A percentile compares a stretch with the other conserved stretches of the same genome.
Conservation (phyloP, 2,113 vertebrate species). For the Chloropsis cyanopogon region DNA sequence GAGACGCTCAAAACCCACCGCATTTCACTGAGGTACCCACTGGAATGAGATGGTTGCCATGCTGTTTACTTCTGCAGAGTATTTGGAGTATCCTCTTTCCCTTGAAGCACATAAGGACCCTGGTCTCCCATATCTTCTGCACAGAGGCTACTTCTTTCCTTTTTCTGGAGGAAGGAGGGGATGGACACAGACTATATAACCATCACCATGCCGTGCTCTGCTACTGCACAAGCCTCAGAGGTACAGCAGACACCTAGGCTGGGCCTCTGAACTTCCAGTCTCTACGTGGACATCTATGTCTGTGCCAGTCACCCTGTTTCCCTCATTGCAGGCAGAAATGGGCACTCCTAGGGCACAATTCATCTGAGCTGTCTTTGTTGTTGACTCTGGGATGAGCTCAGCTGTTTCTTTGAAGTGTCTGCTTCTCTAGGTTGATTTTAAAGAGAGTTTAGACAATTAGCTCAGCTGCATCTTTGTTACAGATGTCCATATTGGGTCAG, state of each 20-base stretch:
- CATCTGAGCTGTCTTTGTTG: not conserved
- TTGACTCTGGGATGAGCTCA: not conserved
- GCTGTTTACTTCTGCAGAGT: conserved; percentile 55
- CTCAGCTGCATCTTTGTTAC: not conserved
- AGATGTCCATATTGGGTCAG: not conserved
- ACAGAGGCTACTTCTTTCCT: not conserved
- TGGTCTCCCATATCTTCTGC: not conserved
- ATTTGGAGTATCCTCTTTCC: conserved; percentile 40
- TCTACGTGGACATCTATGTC: not conserved
- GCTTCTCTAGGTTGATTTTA: conserved; percentile 15
- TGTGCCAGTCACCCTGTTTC: not conserved
- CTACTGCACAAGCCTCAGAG: conserved; percentile 11
- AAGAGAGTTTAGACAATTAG: conserved; percentile 27
- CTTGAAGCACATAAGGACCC: conserved; percentile 3
- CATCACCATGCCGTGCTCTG: not conserved
- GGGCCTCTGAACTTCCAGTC: not conserved
- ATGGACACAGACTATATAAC: not conserved
- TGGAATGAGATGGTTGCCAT: conserved; percentile 33
- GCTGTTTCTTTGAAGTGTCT: not conserved
- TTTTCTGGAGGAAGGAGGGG: not conserved
- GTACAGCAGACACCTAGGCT: not conserved
- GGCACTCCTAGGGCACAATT: not conserved
- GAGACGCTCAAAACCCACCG: not conserved
- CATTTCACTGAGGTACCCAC: not conserved
- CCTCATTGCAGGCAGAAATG: not conserved